Evolutionary conservation across 2,888 invertebrate species (phyloP).

Genomic region (Habroteleia sp.): DNA sequence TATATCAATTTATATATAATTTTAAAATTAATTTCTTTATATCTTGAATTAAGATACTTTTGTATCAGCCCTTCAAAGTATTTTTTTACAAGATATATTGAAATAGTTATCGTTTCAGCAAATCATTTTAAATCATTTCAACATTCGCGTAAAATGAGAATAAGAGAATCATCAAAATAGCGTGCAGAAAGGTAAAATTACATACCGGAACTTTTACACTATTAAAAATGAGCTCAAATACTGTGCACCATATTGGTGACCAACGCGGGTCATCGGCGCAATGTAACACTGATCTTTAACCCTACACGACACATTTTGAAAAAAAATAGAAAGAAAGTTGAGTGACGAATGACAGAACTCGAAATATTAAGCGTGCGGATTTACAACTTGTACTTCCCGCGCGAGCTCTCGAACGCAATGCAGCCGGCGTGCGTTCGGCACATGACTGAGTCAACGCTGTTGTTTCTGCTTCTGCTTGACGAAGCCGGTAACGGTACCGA

Average conservation of each 20-base stretch:
- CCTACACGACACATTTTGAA: conserved; percentile 18
- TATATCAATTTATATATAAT: too few species aligned
- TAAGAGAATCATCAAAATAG: too few species aligned
- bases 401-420: conserved; percentile 36
- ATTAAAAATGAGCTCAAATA: conserved; percentile 10
- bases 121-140: too few species aligned
- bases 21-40: too few species aligned
- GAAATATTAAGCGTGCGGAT: too few species aligned
- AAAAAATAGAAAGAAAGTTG: conserved; percentile 1
- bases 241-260: conserved; percentile 15
- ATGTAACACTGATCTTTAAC: conserved; percentile 9
- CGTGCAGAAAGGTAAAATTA: conserved; percentile 28
- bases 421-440: conserved; percentile 60
- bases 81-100: too few species aligned
- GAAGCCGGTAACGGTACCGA: conserved; percentile 74
- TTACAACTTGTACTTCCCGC: conserved; percentile 50
- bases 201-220: conserved; percentile 38
- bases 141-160: too few species aligned
- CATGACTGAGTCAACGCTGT: conserved; percentile 54
- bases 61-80: too few species aligned
- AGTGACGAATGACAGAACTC: not conserved
- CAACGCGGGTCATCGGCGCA: not conserved
- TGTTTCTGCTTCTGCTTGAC: conserved; percentile 58
- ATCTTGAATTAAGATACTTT: too few species aligned
- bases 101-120: too few species aligned